Conservation (phyloP, 2,797 vertebrate species). For the Meda fulgida region DNA sequence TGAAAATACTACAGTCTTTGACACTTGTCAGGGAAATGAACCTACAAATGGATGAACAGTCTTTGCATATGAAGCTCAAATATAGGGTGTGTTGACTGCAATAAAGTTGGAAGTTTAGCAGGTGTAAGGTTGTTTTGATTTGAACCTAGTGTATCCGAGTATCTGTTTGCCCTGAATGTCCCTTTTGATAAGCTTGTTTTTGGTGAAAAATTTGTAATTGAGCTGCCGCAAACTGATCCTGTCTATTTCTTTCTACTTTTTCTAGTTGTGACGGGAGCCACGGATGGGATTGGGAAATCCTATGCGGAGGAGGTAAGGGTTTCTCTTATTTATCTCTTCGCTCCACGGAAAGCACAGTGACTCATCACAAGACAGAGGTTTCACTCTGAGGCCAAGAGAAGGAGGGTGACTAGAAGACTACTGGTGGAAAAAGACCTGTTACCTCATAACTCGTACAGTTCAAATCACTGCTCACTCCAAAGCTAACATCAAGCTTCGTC, state of each 20-base stretch:
- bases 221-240: neutral
- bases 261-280: slow-evolving; percentile 93
- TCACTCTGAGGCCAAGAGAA: slow-evolving; percentile 65
- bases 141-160: neutral
- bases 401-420: slow-evolving; percentile 64
- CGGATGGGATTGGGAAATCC: slow-evolving; percentile 97
- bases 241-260: slow-evolving; percentile 48
- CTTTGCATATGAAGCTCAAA: neutral
- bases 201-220: neutral
- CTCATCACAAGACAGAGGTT: slow-evolving; percentile 65
- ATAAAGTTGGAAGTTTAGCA: neutral
- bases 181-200: neutral
- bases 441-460: slow-evolving; percentile 34
- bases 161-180: neutral
- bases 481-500: neutral
- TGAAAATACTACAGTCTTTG: neutral
- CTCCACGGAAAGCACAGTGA: slow-evolving; percentile 70
- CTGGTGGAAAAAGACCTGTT: slow-evolving; percentile 46
- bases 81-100: neutral
- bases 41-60: neutral
- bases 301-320: slow-evolving; percentile 92
- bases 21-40: neutral
- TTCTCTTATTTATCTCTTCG: slow-evolving; percentile 69
- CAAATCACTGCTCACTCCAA: neutral
- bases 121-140: neutral